These are phyloP conservation scores for Caenorhabditis auriculariae DNA, from an alignment of 2,888 invertebrate genomes.

Conservation along the genomic window DNA sequence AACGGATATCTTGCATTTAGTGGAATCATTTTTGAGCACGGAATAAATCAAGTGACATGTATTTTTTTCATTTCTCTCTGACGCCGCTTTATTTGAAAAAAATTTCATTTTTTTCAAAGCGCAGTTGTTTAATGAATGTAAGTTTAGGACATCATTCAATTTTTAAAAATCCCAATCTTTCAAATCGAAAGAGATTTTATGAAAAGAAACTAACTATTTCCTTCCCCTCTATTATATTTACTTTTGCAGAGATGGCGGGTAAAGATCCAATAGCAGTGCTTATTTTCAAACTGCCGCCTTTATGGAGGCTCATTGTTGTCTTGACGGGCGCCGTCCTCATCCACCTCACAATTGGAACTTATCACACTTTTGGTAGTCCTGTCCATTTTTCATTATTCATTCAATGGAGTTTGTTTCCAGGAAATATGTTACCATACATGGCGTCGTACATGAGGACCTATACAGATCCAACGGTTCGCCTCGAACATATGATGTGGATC, in stretches of 20 bases:
- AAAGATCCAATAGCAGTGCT: slow-evolving; percentile 30
- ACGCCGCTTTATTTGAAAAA: too few species aligned
- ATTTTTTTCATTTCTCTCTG: too few species aligned
- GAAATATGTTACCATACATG: slow-evolving; percentile 63
- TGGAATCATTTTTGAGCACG: too few species aligned
- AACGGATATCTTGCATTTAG: too few species aligned
- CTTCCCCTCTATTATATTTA: too few species aligned
- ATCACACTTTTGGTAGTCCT: slow-evolving; percentile 59
- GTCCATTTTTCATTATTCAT: background rate
- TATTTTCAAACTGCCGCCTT: slow-evolving; percentile 34
- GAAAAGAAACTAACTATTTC: too few species aligned
- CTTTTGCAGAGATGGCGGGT: slow-evolving; percentile 3
- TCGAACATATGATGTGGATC: slow-evolving; percentile 62
- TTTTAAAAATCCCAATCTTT: too few species aligned
- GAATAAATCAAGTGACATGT: too few species aligned
- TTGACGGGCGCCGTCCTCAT: slow-evolving; percentile 60
- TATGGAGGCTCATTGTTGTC: slow-evolving; percentile 45
- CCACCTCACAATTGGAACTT: slow-evolving; percentile 61
- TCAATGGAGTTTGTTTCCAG: slow-evolving; percentile 24
- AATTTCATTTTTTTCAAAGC: too few species aligned
- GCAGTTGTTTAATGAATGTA: too few species aligned
- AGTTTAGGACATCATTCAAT: too few species aligned
- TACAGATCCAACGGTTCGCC: slow-evolving; percentile 50
- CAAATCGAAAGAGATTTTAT: too few species aligned
- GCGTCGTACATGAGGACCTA: slow-evolving; percentile 60